phyloP scores from a whole-genome alignment of 1,140 invertebrate species.

The Piezodorus guildinii region DNA sequence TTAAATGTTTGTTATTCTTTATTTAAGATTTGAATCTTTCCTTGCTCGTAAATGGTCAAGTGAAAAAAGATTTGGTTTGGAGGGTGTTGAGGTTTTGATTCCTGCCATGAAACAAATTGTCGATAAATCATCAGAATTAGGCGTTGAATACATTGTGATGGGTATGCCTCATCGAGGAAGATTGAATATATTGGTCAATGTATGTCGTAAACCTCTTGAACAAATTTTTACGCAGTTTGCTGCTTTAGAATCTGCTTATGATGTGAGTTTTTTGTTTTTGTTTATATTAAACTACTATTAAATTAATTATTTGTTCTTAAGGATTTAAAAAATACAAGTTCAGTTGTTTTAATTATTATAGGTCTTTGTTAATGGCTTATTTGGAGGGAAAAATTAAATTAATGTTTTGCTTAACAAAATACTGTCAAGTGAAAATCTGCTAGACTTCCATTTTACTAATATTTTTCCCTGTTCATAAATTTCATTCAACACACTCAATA shows the following conservation, averaged over 20 bases:
- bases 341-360: too few species aligned
- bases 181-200: slow-evolving; percentile 95
- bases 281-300: too few species aligned
- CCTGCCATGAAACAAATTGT: slow-evolving; percentile 98
- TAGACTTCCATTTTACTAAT: too few species aligned
- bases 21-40: slow-evolving; percentile 84
- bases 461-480: too few species aligned
- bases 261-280: slow-evolving; percentile 48
- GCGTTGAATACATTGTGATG: slow-evolving; percentile 96
- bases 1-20: slow-evolving; percentile 2
- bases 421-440: too few species aligned
- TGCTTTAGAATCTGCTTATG: slow-evolving; percentile 92
- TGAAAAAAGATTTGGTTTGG: slow-evolving; percentile 96
- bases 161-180: slow-evolving; percentile 99
- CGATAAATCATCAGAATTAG: slow-evolving; percentile 86
- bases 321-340: too few species aligned
- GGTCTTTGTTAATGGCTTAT: too few species aligned
- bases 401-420: too few species aligned
- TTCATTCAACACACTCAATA: too few species aligned
- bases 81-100: slow-evolving; percentile 97
- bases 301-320: too few species aligned
- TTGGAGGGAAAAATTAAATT: too few species aligned
- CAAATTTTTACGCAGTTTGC: slow-evolving; percentile 98
- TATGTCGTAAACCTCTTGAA: slow-evolving; percentile 93
- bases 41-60: slow-evolving; percentile 96